phyloP scores from a whole-genome alignment of 2,888 invertebrate species.

The Syritta pipiens region DNA sequence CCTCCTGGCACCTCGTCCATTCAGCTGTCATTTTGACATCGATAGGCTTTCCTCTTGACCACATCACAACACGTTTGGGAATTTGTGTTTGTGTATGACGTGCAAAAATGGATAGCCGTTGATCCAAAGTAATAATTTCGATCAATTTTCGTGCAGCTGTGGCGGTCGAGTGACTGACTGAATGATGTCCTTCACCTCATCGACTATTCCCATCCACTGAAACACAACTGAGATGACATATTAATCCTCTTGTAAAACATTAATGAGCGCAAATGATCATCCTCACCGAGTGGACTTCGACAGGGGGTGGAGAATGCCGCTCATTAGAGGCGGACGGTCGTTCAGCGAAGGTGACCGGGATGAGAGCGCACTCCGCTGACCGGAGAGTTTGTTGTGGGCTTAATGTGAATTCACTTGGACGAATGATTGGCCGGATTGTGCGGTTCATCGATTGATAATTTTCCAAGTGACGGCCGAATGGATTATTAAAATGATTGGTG shows the following conservation, averaged over 20 bases:
- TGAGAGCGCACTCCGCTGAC: neutral
- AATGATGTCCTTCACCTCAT: too few species aligned
- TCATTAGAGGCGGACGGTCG: neutral
- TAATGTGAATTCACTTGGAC: slow-evolving; percentile 6
- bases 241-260: slow-evolving; percentile 50
- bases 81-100: neutral
- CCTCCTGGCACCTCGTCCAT: too few species aligned
- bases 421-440: slow-evolving; percentile 14
- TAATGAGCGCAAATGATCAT: slow-evolving; percentile 23
- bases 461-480: slow-evolving; percentile 6
- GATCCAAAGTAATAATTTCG: slow-evolving; percentile 23
- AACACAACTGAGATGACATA: slow-evolving; percentile 43
- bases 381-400: slow-evolving; percentile 13
- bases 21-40: slow-evolving; percentile 24
- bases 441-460: slow-evolving; percentile 10
- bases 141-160: slow-evolving; percentile 1
- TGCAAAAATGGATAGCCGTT: slow-evolving; percentile 25
- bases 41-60: slow-evolving; percentile 20
- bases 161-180: neutral
- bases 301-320: slow-evolving; percentile 71
- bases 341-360: neutral
- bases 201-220: slow-evolving; percentile 4
- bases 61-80: neutral
- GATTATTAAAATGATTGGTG: too few species aligned
- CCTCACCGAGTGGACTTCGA: too few species aligned